Evolutionary conservation across 2,113 vertebrate species (phyloP).

Genomic region (Prolemur simus): DNA sequence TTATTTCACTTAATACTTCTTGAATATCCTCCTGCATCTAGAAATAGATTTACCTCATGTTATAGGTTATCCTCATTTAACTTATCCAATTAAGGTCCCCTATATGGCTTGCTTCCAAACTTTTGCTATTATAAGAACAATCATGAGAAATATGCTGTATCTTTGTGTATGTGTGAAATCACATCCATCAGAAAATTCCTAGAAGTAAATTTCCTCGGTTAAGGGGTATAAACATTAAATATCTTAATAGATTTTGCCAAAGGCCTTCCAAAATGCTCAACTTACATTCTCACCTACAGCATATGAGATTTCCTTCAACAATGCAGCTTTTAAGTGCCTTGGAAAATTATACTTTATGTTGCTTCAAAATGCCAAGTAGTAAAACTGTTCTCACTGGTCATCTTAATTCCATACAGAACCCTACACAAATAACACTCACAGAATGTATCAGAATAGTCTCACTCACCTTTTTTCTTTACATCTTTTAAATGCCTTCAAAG

Average conservation of each 20-base stretch:
- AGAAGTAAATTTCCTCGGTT: constrained; percentile 31
- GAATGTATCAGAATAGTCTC: not conserved
- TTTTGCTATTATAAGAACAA: constrained; percentile 12
- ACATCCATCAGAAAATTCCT: constrained; percentile 38
- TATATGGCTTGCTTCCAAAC: not conserved
- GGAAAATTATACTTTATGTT: not conserved
- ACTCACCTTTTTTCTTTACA: not conserved
- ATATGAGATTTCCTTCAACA: not conserved
- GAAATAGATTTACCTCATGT: not conserved
- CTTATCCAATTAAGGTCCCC: not conserved
- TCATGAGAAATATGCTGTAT: not conserved
- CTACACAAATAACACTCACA: not conserved
- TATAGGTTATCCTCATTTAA: not conserved
- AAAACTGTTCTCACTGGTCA: constrained; percentile 32
- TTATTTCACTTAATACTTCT: constrained; percentile 33
- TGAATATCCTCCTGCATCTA: not conserved
- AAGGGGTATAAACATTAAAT: constrained; percentile 31
- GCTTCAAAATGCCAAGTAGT: constrained; percentile 44
- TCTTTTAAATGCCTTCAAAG: constrained; percentile 25
- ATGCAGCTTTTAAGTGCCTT: constrained; percentile 22
- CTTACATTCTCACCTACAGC: constrained; percentile 11
- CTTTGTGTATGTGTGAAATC: not conserved
- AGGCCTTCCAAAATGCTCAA: not conserved
- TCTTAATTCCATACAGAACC: constrained; percentile 37
- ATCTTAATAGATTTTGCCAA: constrained; percentile 27